Conservation (phyloP, 2,797 vertebrate genomes). For the Lemur catta region DNA sequence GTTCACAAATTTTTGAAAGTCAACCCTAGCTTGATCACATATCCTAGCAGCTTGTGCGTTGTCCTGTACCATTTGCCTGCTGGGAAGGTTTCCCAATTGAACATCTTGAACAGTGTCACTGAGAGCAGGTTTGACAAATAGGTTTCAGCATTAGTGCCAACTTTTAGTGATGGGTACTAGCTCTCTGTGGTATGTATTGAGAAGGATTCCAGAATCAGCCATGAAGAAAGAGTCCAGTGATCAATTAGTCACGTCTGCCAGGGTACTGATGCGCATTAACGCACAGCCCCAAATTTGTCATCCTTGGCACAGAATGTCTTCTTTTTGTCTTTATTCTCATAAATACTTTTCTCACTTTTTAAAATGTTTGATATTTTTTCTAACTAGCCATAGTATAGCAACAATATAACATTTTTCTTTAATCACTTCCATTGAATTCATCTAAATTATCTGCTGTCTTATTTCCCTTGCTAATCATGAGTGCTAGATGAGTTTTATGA, state of each 20-base stretch:
- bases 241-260: neutral
- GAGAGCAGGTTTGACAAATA: neutral
- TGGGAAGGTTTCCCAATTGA: neutral
- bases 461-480: neutral
- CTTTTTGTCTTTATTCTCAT: constrained; percentile 1
- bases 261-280: neutral
- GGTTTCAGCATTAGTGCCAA: neutral
- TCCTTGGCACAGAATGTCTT: neutral
- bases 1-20: neutral
- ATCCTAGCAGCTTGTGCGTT: neutral
- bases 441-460: neutral
- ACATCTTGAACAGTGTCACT: neutral
- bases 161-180: neutral
- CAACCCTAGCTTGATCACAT: neutral
- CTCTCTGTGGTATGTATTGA: neutral
- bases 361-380: neutral
- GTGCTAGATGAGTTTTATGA: neutral
- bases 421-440: neutral
- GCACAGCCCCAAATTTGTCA: neutral
- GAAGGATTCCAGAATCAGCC: neutral
- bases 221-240: neutral
- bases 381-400: neutral
- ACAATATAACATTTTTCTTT: neutral
- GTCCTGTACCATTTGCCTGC: neutral
- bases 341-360: neutral